phyloP scores from a whole-genome alignment of 1,140 invertebrate species.

The Psix sp. region DNA sequence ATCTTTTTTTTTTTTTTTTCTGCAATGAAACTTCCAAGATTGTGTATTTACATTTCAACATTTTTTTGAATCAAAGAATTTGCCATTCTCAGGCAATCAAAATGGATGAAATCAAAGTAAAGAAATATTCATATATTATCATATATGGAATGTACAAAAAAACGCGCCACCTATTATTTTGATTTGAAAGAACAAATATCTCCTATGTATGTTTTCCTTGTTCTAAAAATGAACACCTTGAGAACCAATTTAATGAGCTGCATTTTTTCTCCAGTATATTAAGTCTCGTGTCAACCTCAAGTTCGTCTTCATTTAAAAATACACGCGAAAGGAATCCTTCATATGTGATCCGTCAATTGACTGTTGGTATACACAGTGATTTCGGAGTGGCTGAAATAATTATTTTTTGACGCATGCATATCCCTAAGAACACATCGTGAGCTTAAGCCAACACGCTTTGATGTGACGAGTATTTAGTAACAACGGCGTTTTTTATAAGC shows the following conservation, averaged over 20 bases:
- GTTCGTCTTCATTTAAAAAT: slow-evolving; percentile 49
- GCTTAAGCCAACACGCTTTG: slow-evolving; percentile 52
- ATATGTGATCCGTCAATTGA: slow-evolving; percentile 46
- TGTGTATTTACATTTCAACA: too few relatives aligned
- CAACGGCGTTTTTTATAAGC: slow-evolving; percentile 15
- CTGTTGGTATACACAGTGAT: slow-evolving; percentile 37
- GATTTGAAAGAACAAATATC: too few relatives aligned
- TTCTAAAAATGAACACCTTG: slow-evolving; percentile 14
- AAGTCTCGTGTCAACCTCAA: slow-evolving; percentile 23
- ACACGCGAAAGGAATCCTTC: slow-evolving; percentile 25
- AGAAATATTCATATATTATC: too few relatives aligned
- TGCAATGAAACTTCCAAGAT: too few relatives aligned
- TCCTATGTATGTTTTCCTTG: too few relatives aligned
- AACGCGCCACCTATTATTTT: too few relatives aligned
- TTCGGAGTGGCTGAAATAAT: slow-evolving; percentile 19
- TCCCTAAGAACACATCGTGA: slow-evolving; percentile 33
- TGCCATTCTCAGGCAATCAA: too few relatives aligned
- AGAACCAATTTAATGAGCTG: slow-evolving; percentile 11
- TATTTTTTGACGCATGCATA: slow-evolving; percentile 33
- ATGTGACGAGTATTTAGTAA: slow-evolving; percentile 43
- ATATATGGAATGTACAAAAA: too few relatives aligned
- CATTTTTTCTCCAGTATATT: slow-evolving; percentile 31
- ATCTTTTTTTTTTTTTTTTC: not conserved
- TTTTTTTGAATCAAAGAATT: too few relatives aligned
- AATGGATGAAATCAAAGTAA: too few relatives aligned